phyloP scores from a whole-genome alignment of 2,888 invertebrate species.

The Nephrotoma appendiculata region DNA sequence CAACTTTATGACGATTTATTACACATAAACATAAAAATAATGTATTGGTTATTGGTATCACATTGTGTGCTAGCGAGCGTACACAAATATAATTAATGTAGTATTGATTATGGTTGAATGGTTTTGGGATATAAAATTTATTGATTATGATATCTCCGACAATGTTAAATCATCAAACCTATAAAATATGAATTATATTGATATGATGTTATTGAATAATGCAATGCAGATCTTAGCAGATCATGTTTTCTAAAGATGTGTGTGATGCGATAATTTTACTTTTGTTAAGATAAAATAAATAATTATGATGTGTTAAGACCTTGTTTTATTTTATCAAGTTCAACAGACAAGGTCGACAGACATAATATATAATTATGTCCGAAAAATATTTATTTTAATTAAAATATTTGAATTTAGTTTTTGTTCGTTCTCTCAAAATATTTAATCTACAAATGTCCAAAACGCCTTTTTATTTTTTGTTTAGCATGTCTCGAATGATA shows the following conservation, averaged over 20 bases:
- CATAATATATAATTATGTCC: background rate
- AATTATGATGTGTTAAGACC: background rate
- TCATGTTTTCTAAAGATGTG: background rate
- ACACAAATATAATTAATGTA: background rate
- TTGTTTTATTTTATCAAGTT: background rate
- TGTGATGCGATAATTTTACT: background rate
- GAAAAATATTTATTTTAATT: background rate
- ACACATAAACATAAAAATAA: background rate
- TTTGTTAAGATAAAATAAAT: background rate
- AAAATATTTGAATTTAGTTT: background rate
- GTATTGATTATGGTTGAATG: background rate
- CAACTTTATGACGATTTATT: background rate
- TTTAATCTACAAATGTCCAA: background rate
- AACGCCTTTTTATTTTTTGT: background rate
- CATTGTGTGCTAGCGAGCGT: background rate
- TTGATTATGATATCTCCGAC: background rate
- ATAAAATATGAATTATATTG: background rate
- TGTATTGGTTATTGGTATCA: background rate
- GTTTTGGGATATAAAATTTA: background rate
- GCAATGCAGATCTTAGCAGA: background rate
- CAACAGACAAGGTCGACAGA: background rate
- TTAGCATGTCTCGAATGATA: background rate
- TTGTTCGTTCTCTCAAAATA: background rate
- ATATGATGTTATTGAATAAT: background rate
- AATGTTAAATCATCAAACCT: background rate